Evolutionary conservation across 2,113 vertebrate species (phyloP).

Genomic region (Plecotus auritus): DNA sequence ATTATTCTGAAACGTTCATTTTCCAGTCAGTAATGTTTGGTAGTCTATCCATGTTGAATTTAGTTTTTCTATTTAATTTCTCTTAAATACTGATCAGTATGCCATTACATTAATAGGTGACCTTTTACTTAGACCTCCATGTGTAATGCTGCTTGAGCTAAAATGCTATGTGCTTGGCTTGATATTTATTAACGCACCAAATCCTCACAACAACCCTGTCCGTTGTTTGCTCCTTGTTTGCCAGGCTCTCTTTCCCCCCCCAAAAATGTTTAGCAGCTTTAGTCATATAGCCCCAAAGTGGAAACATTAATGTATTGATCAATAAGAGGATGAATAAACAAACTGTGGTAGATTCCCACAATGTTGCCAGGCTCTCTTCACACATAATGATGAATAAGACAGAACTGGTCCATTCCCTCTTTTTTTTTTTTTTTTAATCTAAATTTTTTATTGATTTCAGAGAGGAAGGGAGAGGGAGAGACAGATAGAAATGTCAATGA

Average conservation of each 20-base stretch:
- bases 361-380: not conserved
- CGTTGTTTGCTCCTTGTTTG: not conserved
- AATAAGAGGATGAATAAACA: too few relatives aligned
- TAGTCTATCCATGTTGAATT: not conserved
- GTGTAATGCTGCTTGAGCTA: not conserved
- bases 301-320: too few relatives aligned
- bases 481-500: too few relatives aligned
- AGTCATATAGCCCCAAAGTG: too few relatives aligned
- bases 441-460: too few relatives aligned
- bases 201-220: not conserved
- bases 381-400: not conserved
- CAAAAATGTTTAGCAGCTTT: too few relatives aligned
- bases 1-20: not conserved
- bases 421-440: too few relatives aligned
- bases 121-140: not conserved
- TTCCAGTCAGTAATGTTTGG: not conserved
- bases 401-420: not conserved
- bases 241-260: too few relatives aligned
- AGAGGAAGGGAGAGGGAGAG: too few relatives aligned
- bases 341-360: too few relatives aligned
- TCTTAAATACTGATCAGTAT: not conserved
- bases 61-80: not conserved
- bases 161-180: not conserved
- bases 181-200: not conserved
- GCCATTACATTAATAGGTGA: not conserved